These are phyloP conservation scores for Rhinoraja longicauda DNA, from an alignment of 2,797 vertebrate genomes.

Conservation along the genomic window DNA sequence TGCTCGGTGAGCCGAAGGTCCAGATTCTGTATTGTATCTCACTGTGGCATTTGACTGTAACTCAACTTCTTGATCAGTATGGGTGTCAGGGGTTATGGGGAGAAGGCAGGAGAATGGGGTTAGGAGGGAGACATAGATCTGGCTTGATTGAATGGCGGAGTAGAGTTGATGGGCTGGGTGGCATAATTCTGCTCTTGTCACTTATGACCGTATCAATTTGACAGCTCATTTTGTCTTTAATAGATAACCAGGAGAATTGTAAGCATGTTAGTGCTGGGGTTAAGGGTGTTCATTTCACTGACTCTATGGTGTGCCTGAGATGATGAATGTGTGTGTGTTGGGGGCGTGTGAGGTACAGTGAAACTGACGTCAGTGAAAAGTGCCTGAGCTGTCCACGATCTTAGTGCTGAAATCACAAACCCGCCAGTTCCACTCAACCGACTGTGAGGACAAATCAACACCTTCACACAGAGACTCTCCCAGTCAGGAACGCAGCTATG, in stretches of 20 bases:
- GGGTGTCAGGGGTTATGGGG: too few species aligned
- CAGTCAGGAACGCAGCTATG: not conserved
- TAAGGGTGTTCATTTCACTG: not conserved
- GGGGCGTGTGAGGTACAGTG: not conserved
- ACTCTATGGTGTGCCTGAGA: not conserved
- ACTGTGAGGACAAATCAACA: not conserved
- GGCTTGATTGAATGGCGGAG: too few species aligned
- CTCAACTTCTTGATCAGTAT: too few species aligned
- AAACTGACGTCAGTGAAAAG: slow-evolving; percentile 1
- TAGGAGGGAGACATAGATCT: too few species aligned
- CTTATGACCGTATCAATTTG: too few species aligned
- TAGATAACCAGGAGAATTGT: not conserved
- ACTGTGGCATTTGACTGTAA: too few species aligned
- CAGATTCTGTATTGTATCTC: too few species aligned
- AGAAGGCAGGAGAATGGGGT: too few species aligned
- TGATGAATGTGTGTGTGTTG: not conserved
- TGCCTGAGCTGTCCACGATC: slow-evolving; percentile 2
- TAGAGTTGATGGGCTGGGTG: too few species aligned
- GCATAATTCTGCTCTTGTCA: too few species aligned
- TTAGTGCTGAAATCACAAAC: slow-evolving; percentile 24
- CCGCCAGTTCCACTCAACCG: not conserved
- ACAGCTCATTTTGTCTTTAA: not conserved
- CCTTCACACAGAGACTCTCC: not conserved
- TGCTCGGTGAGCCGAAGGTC: too few species aligned
- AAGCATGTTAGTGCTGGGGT: not conserved